Evolutionary conservation across 37 sponge, comb jelly and placozoan species (phyloP).

Genomic region (Halichondria panicea): DNA sequence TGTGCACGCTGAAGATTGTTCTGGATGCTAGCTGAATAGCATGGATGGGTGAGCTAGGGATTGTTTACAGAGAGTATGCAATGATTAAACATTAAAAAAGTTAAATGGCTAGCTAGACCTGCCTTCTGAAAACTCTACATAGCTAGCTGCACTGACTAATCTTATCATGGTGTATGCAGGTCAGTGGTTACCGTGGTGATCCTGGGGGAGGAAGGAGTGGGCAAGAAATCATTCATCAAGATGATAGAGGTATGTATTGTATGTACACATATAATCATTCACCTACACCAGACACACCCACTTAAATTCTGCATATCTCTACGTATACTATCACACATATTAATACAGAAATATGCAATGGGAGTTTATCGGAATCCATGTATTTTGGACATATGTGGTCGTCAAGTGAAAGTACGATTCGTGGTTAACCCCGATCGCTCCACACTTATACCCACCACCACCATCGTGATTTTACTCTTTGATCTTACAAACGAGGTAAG

Average conservation of each 20-base stretch:
- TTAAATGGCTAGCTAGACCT: no score
- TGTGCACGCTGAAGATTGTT: no score
- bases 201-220: slow-evolving; percentile 56
- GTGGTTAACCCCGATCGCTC: slow-evolving; percentile 30
- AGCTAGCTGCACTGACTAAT: no score
- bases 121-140: no score
- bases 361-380: no score
- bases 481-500: slow-evolving; percentile 50
- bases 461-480: slow-evolving; percentile 42
- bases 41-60: no score
- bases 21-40: no score
- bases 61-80: no score
- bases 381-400: slow-evolving; percentile 6
- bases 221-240: slow-evolving; percentile 67
- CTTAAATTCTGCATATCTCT: background rate
- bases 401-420: slow-evolving; percentile 4
- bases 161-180: slow-evolving; percentile 31
- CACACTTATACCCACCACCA: slow-evolving; percentile 17
- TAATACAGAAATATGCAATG: no score
- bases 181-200: slow-evolving; percentile 48
- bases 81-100: no score
- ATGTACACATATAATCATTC: background rate
- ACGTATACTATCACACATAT: background rate
- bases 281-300: background rate
- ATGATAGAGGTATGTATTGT: slow-evolving; percentile 36